Percentiles rank a stretch among this genome's conserved stretches.
Conservation (phyloP, 53 echinoderm and acorn worm species). For the Luidia sarsii region DNA sequence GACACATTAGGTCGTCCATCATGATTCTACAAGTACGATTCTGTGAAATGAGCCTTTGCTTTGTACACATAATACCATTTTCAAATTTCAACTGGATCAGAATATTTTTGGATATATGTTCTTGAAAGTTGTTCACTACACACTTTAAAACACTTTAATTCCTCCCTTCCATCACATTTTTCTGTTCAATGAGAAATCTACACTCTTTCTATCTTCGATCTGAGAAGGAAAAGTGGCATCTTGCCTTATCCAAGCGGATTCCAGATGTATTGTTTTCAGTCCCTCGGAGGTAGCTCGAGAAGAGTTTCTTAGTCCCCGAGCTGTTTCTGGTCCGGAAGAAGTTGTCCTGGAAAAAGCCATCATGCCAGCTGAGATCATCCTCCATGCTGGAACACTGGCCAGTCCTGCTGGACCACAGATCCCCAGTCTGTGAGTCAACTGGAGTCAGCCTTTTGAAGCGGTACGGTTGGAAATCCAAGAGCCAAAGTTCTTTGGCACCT, state of each 20-base stretch:
- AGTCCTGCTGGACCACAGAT: constrained; percentile 45
- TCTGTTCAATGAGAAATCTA: too few species aligned
- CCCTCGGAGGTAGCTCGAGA: constrained; percentile 56
- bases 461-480: constrained; percentile 82
- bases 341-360: constrained; percentile 67
- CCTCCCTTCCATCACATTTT: too few species aligned
- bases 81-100: too few species aligned
- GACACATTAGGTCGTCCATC: too few species aligned
- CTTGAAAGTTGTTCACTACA: too few species aligned
- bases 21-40: too few species aligned
- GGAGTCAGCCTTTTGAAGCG: constrained; percentile 31
- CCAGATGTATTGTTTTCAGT: constrained; percentile 32
- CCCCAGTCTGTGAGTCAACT: constrained; percentile 39
- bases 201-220: too few species aligned
- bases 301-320: constrained; percentile 59
- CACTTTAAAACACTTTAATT: too few species aligned
- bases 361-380: constrained; percentile 22
- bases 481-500: constrained; percentile 79
- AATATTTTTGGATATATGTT: too few species aligned
- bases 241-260: constrained; percentile 55
- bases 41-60: too few species aligned
- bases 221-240: background rate
- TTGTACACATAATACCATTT: too few species aligned
- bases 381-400: constrained; percentile 72
- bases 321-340: constrained; percentile 55